A percentile compares a stretch with the other conserved stretches of the same genome.
Evolutionary conservation across 2,888 invertebrate genomes (phyloP).

Genomic region (Nymphalis polychloros): DNA sequence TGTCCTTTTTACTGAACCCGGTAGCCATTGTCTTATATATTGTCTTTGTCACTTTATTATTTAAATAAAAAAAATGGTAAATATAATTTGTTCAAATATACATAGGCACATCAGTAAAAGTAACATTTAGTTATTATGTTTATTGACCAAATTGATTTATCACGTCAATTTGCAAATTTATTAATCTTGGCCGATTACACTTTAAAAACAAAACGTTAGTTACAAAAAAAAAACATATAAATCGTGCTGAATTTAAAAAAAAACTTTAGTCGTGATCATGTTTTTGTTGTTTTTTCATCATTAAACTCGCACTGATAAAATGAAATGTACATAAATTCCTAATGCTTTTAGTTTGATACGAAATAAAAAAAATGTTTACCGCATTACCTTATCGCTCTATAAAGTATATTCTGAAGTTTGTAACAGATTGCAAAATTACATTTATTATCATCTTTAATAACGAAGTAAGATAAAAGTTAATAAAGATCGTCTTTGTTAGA

Average conservation of each 20-base stretch:
- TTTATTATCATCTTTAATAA: neutral
- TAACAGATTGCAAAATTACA: neutral
- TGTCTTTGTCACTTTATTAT: too few relatives aligned
- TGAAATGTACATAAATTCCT: slow-evolving; percentile 9
- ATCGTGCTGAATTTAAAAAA: slow-evolving; percentile 2
- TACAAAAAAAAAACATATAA: neutral
- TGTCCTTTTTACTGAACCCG: too few relatives aligned
- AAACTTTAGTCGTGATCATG: neutral
- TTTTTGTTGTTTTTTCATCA: neutral
- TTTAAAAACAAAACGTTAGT: neutral
- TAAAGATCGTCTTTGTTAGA: too few relatives aligned
- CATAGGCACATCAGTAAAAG: too few relatives aligned
- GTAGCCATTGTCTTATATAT: too few relatives aligned
- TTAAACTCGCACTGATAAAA: neutral
- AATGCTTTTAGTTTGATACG: slow-evolving; percentile 6
- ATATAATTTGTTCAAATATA: too few relatives aligned
- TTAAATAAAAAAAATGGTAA: too few relatives aligned
- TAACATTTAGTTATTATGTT: too few relatives aligned
- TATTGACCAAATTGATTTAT: too few relatives aligned
- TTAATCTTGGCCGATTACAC: neutral
- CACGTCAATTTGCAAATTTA: too few relatives aligned
- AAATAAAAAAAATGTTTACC: neutral
- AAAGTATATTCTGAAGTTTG: neutral
- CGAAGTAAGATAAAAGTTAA: too few relatives aligned
- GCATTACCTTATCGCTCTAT: neutral